phyloP scores from a whole-genome alignment of 2,888 invertebrate species.

The Mesodorylaimus sp. region DNA sequence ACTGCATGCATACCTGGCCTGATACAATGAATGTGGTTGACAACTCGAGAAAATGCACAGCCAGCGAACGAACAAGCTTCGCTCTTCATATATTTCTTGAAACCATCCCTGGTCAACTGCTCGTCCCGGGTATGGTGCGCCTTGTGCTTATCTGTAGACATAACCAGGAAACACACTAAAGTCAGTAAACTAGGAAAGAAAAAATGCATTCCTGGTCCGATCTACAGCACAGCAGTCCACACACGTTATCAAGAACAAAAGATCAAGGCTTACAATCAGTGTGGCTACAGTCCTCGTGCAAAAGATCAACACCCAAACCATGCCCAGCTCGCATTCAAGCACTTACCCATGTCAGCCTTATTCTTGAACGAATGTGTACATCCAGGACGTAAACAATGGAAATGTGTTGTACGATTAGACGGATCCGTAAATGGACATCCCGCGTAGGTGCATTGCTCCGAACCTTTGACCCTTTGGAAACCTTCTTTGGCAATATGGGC shows the following conservation, averaged over 20 bases:
- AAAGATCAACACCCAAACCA: too few species aligned
- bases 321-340: too few species aligned
- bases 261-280: background rate
- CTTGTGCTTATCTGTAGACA: slow-evolving; percentile 74
- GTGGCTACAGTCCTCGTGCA: background rate
- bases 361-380: slow-evolving; percentile 94
- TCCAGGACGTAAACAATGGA: slow-evolving; percentile 73
- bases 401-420: slow-evolving; percentile 86
- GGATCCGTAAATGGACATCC: slow-evolving; percentile 59
- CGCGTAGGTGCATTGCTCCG: slow-evolving; percentile 77
- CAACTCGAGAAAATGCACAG: slow-evolving; percentile 78
- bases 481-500: slow-evolving; percentile 93
- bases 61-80: slow-evolving; percentile 75
- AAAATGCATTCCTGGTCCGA: background rate
- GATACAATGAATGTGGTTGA: slow-evolving; percentile 96
- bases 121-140: slow-evolving; percentile 94
- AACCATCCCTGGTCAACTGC: slow-evolving; percentile 78
- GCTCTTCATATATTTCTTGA: slow-evolving; percentile 95
- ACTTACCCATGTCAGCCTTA: slow-evolving; percentile 94
- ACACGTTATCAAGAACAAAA: background rate
- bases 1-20: slow-evolving; percentile 37
- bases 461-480: slow-evolving; percentile 83
- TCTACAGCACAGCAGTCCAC: too few species aligned
- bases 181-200: background rate
- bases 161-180: background rate